These are phyloP conservation scores for Ceriagrion tenellum DNA, from an alignment of 2,888 invertebrate genomes.

Conservation along the genomic window DNA sequence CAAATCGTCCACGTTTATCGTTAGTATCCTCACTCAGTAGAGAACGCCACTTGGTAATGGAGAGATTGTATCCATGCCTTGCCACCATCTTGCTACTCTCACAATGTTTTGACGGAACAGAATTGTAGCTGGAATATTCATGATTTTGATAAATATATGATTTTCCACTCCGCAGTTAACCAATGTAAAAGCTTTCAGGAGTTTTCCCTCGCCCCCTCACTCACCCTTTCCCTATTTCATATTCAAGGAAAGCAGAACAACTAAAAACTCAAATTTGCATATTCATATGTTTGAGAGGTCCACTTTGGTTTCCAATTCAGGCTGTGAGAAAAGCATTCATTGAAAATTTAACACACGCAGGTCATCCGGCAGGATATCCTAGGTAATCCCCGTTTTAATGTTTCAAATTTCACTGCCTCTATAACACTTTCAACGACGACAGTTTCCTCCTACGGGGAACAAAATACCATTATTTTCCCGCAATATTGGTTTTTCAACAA, in stretches of 20 bases:
- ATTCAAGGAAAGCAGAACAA: constrained; percentile 19
- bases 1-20: neutral
- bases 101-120: neutral
- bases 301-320: constrained; percentile 7
- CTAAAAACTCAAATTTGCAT: constrained; percentile 1
- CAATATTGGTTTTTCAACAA: neutral
- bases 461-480: neutral
- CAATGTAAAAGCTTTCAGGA: constrained; percentile 1
- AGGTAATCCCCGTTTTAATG: neutral
- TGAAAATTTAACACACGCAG: neutral
- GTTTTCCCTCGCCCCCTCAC: neutral
- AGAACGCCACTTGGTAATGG: neutral
- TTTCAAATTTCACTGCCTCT: neutral
- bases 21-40: neutral
- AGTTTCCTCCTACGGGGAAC: neutral
- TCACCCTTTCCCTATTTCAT: neutral
- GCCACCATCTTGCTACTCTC: neutral
- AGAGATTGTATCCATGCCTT: no score
- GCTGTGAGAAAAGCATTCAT: constrained; percentile 1
- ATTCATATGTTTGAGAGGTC: neutral
- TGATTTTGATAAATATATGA: constrained; percentile 17
- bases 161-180: neutral
- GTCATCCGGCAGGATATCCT: neutral
- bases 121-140: constrained; percentile 15
- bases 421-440: neutral